These are phyloP conservation scores for Phalacrocorax carbo DNA, from an alignment of 2,113 vertebrate species.

Conservation along the genomic window DNA sequence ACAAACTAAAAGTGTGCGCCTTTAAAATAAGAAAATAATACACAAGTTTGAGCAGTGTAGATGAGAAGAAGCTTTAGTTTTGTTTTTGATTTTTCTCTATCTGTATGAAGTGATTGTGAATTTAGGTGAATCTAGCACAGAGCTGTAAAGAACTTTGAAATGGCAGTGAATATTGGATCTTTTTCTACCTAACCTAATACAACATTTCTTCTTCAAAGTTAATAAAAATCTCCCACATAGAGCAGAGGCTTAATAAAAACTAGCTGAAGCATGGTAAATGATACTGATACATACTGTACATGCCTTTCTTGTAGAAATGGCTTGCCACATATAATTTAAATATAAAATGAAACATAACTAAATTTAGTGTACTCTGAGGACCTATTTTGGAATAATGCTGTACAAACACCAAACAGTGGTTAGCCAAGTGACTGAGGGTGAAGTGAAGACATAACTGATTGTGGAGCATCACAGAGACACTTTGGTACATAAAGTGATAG, in stretches of 20 bases:
- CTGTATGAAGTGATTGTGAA: neutral
- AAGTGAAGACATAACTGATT: neutral
- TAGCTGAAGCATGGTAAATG: neutral
- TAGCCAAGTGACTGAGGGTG: neutral
- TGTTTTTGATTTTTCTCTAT: neutral
- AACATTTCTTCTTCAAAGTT: neutral
- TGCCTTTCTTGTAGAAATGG: neutral
- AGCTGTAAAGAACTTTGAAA: neutral
- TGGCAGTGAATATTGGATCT: neutral
- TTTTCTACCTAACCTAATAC: neutral
- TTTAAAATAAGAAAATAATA: neutral
- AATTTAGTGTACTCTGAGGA: neutral
- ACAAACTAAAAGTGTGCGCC: neutral
- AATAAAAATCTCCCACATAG: neutral
- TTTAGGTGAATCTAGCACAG: neutral
- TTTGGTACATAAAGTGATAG: neutral
- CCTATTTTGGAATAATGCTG: neutral
- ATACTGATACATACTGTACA: neutral
- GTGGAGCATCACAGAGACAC: neutral
- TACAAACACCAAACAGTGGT: neutral
- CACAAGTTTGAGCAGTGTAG: neutral
- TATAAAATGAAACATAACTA: neutral
- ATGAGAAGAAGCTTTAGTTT: neutral
- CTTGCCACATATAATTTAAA: neutral
- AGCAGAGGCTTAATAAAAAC: neutral